Evolutionary conservation across 1,140 invertebrate genomes (phyloP).

Genomic region (Schlechtendalia chinensis): DNA sequence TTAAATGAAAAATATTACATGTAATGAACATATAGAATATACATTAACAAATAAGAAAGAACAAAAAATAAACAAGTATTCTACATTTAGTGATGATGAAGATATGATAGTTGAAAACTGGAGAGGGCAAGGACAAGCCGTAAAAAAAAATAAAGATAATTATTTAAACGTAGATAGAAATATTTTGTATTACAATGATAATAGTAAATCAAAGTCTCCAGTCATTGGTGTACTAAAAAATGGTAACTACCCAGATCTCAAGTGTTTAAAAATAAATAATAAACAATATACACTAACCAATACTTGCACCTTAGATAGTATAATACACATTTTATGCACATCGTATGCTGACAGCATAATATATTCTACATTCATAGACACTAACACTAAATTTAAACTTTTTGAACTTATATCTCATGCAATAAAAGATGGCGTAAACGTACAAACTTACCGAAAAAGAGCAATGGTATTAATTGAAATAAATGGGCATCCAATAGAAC

Average conservation of each 20-base stretch:
- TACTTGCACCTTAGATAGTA: background rate
- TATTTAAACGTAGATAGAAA: background rate
- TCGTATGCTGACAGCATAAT: background rate
- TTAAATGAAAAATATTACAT: too few relatives aligned
- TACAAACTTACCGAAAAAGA: background rate
- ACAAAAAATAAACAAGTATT: background rate
- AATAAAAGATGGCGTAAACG: background rate
- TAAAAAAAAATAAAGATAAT: background rate
- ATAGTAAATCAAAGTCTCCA: background rate
- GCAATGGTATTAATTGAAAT: background rate
- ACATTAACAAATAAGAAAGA: background rate
- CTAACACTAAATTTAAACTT: background rate
- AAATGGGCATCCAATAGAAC: background rate
- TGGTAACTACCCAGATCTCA: background rate
- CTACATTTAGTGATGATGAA: background rate
- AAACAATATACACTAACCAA: background rate
- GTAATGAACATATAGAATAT: too few relatives aligned
- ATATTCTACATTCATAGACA: background rate
- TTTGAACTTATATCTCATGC: background rate
- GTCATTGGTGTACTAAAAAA: background rate
- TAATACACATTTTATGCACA: background rate
- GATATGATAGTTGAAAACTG: background rate
- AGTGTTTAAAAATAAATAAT: background rate
- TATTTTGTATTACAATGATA: background rate
- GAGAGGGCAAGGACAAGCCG: background rate